Base-by-base conservation (phyloP, 2,888 invertebrate species). In the Nomada hirtipes region DNA sequence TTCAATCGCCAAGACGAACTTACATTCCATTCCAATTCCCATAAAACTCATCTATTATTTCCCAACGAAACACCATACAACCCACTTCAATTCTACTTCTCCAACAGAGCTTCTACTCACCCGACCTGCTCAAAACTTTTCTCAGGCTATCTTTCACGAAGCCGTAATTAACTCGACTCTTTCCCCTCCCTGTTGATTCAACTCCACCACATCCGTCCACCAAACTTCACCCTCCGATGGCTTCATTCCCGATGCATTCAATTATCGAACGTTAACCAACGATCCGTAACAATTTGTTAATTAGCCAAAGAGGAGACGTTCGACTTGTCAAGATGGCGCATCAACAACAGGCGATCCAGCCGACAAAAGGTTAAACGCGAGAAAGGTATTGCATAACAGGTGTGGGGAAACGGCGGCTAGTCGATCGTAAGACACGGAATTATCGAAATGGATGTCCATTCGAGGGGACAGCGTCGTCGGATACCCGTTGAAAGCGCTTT, bases 371-470 rank as follows among this genome's bases (percentile, higher is more conserved):
- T 67, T 52, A 59, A 69, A 60, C 15, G 1, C 15, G 29, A 29
- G 3, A n/a, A 52, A 0, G n/a, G 23, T 3, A 18, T 9, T 3
- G 26, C 10, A 50, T 36, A 53, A 61, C 23, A 36, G 50, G 15
- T 44, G 29, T 11, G 42, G 23, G 13, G 29, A 26, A 11, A 53
- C n/a, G 53, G 53, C 13, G 67, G 18, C 29, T 57, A 57, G 53
- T 13, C 65, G 68, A 74, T 70, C 55, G 65, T 82, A 70, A 81
- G 75, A 70, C 65, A 61, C 36, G 70, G 55, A 82, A 75, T 81
- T 82, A 75, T 70, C 61, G 75, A 75, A 64, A 82, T 65, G 75
- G 75, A 74, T 36, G 75, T 60, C 50, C 60, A 23, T 52, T 47
- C 50, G 20, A 36, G n/a, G 36, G 13, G 2, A n/a, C 36, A 53